Evolutionary conservation across 2,797 vertebrate species (phyloP), one percentile per base, ranked within the genome.

Genomic region (Fundulus diaphanus): DNA sequence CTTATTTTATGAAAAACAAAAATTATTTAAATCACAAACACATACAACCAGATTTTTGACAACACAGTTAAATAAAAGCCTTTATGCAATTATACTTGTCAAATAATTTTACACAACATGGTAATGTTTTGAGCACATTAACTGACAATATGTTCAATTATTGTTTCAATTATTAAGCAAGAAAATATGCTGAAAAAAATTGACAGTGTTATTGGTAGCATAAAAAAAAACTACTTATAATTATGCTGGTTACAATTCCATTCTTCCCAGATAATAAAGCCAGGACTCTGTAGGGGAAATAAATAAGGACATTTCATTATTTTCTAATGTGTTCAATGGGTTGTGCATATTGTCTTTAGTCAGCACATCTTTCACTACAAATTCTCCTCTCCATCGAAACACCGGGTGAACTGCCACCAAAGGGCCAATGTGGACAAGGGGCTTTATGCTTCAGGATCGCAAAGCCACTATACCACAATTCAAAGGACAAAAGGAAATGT

Each of bases 311-410:
- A 78, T 61, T 59, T 78, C 2, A 24, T 70, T 56, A 49, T 24
- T 72, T 65, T 12, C 40, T 73, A 72, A 79, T 77, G 72, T 56
- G 82, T 87, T 27, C 54, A 63, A 77, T 73, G 46, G 73, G 59
- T 78, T 85, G 76, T 90, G 82, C 82, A 76, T 78, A 81, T 72
- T 29, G n/a, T 79, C 27, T 72, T 80, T 80, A 42, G 52, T 76
- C 16, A 22, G 72, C 35, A 49, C 3, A n/a, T 71, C 56, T 69
- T 77, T 74, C 11, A 72, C 48, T 57, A 65, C 56, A 83, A 78
- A 85, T 87, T 91, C 85, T 80, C 73, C 90, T 90, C 88, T 94
- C 84, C 84, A 89, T 93, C 92, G 80, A 88, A 86, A 81, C 90
- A 92, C 92, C 91, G 73, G 89, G 85, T 92, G 88, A 42, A 72